These are phyloP conservation scores for Ostrea denselamellosa DNA, from an alignment of 1,140 invertebrate species.

Conservation along the genomic window DNA sequence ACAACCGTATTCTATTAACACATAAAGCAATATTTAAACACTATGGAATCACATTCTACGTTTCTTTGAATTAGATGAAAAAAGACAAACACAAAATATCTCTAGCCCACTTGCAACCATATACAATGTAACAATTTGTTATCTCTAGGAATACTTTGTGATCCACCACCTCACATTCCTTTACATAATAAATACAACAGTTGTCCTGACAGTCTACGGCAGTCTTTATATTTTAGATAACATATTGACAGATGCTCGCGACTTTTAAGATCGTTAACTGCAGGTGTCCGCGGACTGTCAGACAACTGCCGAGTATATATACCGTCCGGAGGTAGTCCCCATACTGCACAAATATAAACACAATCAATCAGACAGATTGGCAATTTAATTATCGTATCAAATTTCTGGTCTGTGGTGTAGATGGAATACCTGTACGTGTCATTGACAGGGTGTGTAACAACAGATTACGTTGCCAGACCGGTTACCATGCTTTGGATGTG, in stretches of 20 bases:
- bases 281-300: neutral
- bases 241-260: neutral
- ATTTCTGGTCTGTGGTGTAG: neutral
- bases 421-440: neutral
- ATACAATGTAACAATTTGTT: neutral
- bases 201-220: neutral
- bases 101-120: constrained; percentile 1
- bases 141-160: neutral
- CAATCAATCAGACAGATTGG: neutral
- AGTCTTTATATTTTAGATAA: neutral
- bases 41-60: too few relatives aligned
- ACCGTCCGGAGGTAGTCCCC: neutral
- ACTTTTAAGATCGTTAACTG: neutral
- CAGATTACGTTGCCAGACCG: neutral
- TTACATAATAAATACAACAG: neutral
- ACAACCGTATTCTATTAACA: too few relatives aligned
- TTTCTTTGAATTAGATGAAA: too few relatives aligned
- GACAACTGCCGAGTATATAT: neutral
- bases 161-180: neutral
- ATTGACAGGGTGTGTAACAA: neutral
- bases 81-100: too few relatives aligned
- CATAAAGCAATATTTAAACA: too few relatives aligned
- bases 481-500: too few relatives aligned
- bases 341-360: neutral
- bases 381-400: constrained; percentile 1